phyloP scores from a whole-genome alignment of 92 coral and sea anemone genomes.

The Bergia sp. region DNA sequence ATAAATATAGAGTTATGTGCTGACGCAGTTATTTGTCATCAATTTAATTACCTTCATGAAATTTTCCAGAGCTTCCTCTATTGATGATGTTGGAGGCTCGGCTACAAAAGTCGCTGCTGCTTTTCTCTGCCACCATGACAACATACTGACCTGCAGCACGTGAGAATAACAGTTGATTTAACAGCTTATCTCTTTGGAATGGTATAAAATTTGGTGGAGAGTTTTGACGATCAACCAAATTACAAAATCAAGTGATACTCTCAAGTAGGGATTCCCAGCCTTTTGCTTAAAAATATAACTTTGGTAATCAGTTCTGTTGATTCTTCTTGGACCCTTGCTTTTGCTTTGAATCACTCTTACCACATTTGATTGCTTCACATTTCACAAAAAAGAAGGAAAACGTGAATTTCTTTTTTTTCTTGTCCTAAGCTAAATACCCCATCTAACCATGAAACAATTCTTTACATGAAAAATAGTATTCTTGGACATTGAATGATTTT shows the following conservation, averaged over 20 bases:
- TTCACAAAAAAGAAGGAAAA: neutral
- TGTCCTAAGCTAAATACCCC: too few relatives aligned
- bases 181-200: too few relatives aligned
- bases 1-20: neutral
- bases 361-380: neutral
- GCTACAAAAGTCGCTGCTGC: constrained; percentile 91
- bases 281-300: too few relatives aligned
- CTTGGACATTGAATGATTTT: neutral
- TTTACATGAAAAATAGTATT: neutral
- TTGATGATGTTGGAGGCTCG: constrained; percentile 84
- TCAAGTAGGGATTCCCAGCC: neutral
- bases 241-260: neutral
- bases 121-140: constrained; percentile 95
- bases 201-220: neutral
- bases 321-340: too few relatives aligned
- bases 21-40: neutral
- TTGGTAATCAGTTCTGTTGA: neutral
- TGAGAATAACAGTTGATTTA: neutral
- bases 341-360: neutral
- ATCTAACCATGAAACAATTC: neutral
- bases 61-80: constrained; percentile 87
- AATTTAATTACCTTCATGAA: constrained; percentile 67
- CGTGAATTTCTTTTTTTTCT: too few relatives aligned
- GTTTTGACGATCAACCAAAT: too few relatives aligned
- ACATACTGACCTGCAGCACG: constrained; percentile 68